These are phyloP conservation scores for Hipposideros armiger DNA, from an alignment of 2,113 vertebrate species.

Conservation along the genomic window DNA sequence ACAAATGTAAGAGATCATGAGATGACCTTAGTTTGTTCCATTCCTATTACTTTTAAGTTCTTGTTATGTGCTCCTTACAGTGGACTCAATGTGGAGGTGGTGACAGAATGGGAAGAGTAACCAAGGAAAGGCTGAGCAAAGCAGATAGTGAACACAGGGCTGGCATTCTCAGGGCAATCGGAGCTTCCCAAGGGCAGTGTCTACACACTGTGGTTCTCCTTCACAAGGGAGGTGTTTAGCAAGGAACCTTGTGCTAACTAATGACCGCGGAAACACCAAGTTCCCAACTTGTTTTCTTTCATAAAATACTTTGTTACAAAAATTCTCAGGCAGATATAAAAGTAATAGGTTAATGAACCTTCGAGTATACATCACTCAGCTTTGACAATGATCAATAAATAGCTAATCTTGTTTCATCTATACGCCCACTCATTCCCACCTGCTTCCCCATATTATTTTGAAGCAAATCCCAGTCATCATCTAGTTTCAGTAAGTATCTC, in stretches of 20 bases:
- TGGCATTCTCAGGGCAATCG: neutral
- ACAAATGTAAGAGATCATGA: neutral
- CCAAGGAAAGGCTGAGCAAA: neutral
- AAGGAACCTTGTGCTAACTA: neutral
- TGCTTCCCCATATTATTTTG: neutral
- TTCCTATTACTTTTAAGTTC: neutral
- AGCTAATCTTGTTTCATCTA: neutral
- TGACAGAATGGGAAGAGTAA: neutral
- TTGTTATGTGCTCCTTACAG: neutral
- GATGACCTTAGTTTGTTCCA: conserved; percentile 16
- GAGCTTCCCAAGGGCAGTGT: neutral
- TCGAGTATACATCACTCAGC: neutral
- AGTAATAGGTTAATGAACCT: neutral
- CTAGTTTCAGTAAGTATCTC: neutral
- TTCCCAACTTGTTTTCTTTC: neutral
- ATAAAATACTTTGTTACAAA: neutral
- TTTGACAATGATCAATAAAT: neutral
- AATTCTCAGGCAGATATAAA: neutral
- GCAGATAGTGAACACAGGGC: neutral
- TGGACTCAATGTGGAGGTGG: neutral
- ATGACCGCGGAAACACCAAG: accelerated
- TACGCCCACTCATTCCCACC: neutral
- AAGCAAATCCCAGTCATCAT: neutral
- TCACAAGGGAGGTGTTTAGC: too few species aligned
- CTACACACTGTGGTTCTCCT: neutral